Percentiles rank a stretch among this genome's conserved stretches.
phyloP scores from a whole-genome alignment of 2,888 invertebrate genomes.

The Reticulitermes lucifugus region DNA sequence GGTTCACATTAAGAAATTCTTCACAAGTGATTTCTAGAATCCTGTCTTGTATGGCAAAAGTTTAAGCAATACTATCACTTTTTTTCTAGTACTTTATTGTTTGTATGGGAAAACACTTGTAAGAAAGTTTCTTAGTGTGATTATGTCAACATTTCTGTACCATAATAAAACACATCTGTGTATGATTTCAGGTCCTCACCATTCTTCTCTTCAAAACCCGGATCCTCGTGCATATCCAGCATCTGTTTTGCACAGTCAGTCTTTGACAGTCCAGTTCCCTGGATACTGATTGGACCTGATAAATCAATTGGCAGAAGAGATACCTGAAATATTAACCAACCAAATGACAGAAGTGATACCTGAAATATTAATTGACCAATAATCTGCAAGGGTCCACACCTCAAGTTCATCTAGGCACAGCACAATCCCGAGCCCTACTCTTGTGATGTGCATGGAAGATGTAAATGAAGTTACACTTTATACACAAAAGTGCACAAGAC shows the following conservation, averaged over 20 bases:
- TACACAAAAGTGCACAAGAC: not conserved
- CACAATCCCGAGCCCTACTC: no score
- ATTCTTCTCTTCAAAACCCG: not conserved
- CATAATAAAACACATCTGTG: not conserved
- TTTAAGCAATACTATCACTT: no score
- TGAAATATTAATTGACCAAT: not conserved
- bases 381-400: not conserved
- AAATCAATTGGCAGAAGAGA: not conserved
- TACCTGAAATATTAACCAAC: constrained; percentile 8
- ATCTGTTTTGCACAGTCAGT: constrained; percentile 30
- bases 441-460: no score
- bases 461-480: not conserved
- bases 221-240: not conserved
- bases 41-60: no score
- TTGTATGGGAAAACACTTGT: not conserved
- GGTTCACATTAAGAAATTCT: no score
- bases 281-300: not conserved
- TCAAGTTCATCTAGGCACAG: not conserved
- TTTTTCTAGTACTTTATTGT: not conserved
- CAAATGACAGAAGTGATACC: not conserved
- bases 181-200: not conserved
- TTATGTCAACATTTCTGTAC: not conserved
- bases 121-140: not conserved
- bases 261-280: constrained; percentile 19
- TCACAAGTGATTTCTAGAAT: no score